Conservation (phyloP, 1,140 invertebrate genomes). For the Yoshiicerus persimilis region DNA sequence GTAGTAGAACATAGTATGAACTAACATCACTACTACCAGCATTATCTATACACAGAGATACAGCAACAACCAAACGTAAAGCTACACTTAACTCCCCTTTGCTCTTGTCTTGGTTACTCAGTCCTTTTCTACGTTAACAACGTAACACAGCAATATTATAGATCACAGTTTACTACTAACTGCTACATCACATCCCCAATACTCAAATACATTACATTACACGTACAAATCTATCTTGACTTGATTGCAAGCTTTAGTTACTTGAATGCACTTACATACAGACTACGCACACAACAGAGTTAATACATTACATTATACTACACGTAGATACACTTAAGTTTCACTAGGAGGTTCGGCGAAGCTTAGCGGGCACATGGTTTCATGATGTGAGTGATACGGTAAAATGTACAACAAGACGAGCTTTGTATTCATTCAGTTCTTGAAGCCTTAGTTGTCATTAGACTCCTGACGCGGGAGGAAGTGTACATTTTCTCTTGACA, state of each 20-base stretch:
- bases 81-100: background rate
- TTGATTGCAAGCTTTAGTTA: background rate
- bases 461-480: slow-evolving; percentile 15
- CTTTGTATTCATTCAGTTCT: slow-evolving; percentile 18
- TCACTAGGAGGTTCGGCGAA: background rate
- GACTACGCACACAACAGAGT: background rate
- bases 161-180: background rate
- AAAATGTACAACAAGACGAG: slow-evolving; percentile 6
- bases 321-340: background rate
- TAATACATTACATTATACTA: background rate
- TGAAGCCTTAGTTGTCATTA: slow-evolving; percentile 10
- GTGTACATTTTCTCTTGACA: slow-evolving; percentile 22
- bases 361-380: slow-evolving; percentile 1
- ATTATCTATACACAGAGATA: background rate
- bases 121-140: background rate
- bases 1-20: no score
- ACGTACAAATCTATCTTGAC: background rate
- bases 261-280: background rate
- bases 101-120: no score
- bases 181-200: background rate
- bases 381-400: background rate
- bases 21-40: no score
- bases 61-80: background rate
- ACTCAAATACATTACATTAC: background rate
- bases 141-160: background rate